Base-by-base conservation (phyloP, 2,888 invertebrate genomes). In the Hydrotaea diabolus region DNA sequence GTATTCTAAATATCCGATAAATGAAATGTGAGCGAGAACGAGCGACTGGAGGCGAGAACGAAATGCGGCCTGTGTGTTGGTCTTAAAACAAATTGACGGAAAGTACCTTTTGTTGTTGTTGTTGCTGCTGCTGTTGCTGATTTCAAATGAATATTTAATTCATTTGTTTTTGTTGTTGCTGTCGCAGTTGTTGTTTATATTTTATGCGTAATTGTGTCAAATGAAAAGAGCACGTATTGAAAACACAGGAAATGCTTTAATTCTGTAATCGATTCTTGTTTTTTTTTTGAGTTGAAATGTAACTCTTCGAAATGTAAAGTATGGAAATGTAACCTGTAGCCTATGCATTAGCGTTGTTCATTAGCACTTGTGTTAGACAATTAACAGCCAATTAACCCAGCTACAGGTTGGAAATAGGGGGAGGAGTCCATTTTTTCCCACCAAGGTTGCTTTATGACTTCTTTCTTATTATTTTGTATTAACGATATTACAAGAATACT, bases 211-310 rank as follows among this genome's bases (percentile, higher is more conserved):
- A n/a, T 49, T 49, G 49, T 49, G 49, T 49, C 49, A 49, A 4
- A 26, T 62, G 31, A 26, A 59, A 23, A 11, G 13, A 13, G 9
- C 15, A 46, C 9, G 62, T 76, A 53, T 83, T 73, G 66, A 39
- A 21, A 77, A 79, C 85, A 31, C 31, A 72, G 85, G 85, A 86
- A 86, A 81, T 77, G 85, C 76, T 83, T 77, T 64, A 80, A 77
- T 85, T 85, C 78, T 76, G 80, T 73, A 66, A 80, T n/a, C 57
- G 76, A 66, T 57, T 80, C 4, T 80, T 73, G 46, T 73, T 80
- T 76, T 73, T 73, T 13, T n/a, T 49, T 1, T 49, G 49, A 2
- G 7, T 7, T 31, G 31, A 31, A 31, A n/a, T n/a, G n/a, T n/a
- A n/a, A n/a, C n/a, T n/a, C n/a, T n/a, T n/a, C n/a, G n/a, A n/a